Evolutionary conservation across 1,140 invertebrate genomes (phyloP), one percentile per base, ranked within the genome.

Genomic region (Leptinotarsa defecta): DNA sequence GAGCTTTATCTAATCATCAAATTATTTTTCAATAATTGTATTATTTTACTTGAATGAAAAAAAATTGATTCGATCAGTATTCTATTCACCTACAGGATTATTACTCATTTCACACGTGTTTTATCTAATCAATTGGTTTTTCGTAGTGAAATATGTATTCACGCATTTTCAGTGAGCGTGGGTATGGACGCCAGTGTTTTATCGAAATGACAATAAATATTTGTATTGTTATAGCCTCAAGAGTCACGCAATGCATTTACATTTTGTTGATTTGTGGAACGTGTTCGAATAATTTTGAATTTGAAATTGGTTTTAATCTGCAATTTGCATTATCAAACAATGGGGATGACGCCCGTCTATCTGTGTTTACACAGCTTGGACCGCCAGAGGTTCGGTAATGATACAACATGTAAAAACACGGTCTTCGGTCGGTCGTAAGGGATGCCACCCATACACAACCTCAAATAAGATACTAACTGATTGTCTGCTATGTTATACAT

Each of bases 301-400:
- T 77, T 78, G 80, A 80, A 83, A 83, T 84, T 82, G 81, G 80
- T 83, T 84, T 84, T 83, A 83, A 84, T 84, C 82, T 84, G 82
- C 79, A 84, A 83, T 84, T 84, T 84, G 81, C 83, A 84, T 84
- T 81, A 83, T 83, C 83, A 84, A 84, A 84, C 82, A 84, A 79
- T 80, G 80, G 78, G 72, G 76, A 77, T 80, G 80, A 77, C 81
- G 78, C 76, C 63, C 71, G 71, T 73, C 71, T 73, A 73, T 73
- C 71, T 73, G 24, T 73, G 71, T 73, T 73, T 73, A 67, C 71
- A 49, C 71, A 73, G 71, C 71, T 73, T 73, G 71, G 71, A 65
- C 71, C 71, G 62, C 27, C 63, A 67, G 61, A 73, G 71, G 63
- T 73, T 73, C 71, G 62, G 71, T 73, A 73, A 73, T 73, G 71